A percentile compares a stretch with the other conserved stretches of the same genome.
These are phyloP conservation scores for Fulica atra DNA, from an alignment of 2,113 vertebrate genomes.

Conservation along the genomic window DNA sequence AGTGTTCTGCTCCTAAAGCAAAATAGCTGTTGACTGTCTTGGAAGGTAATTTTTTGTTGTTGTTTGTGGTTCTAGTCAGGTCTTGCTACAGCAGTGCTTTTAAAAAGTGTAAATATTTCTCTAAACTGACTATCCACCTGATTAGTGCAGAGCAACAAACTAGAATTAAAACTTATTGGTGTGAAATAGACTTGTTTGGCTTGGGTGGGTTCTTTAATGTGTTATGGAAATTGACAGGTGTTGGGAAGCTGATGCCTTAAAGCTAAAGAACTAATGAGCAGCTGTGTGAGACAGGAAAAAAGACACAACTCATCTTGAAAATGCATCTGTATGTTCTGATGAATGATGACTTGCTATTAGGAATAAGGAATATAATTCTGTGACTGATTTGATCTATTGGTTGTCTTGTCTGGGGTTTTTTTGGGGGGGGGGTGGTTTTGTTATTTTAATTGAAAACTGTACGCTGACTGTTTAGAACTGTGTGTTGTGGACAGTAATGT, in stretches of 20 bases:
- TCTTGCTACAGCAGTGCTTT: not conserved
- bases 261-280: not conserved
- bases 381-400: not conserved
- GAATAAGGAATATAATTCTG: not conserved
- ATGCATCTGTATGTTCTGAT: not conserved
- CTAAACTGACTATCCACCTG: not conserved
- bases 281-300: not conserved
- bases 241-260: not conserved
- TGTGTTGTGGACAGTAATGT: not conserved
- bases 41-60: not conserved
- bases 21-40: constrained; percentile 11
- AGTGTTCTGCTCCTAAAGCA: not conserved
- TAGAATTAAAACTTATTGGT: not conserved
- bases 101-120: not conserved
- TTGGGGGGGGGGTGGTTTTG: too few species aligned
- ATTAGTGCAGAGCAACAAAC: not conserved
- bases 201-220: not conserved
- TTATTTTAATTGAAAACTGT: not conserved
- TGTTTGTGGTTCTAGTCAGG: not conserved
- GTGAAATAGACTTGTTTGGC: not conserved
- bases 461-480: not conserved
- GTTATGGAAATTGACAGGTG: not conserved
- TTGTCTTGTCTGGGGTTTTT: not conserved
- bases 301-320: not conserved
- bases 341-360: not conserved